Conservation (phyloP, 1,140 invertebrate genomes). For the Leptonema lineaticorne region DNA sequence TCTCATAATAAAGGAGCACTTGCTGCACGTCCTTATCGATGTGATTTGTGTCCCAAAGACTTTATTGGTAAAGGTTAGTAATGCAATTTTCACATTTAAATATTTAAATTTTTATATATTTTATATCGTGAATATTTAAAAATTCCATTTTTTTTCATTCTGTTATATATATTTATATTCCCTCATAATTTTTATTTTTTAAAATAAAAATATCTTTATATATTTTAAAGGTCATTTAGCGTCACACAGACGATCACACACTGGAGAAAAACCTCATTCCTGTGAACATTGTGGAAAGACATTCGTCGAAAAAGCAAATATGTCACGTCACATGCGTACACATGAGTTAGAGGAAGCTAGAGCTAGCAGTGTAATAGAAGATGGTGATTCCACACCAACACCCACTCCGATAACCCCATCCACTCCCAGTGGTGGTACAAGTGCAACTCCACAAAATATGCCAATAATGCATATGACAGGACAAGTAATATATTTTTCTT, state of each 20-base stretch:
- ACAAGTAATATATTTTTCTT: conserved; percentile 28
- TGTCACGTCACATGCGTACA: conserved; percentile 59
- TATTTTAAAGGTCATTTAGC: conserved; percentile 69
- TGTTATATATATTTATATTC: neutral
- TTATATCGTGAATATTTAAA: conserved; percentile 3
- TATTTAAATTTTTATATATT: neutral
- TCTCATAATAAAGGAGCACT: conserved; percentile 82
- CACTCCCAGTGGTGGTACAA: neutral
- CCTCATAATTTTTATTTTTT: neutral
- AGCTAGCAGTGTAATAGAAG: neutral
- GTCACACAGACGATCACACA: conserved; percentile 86
- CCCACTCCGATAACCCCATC: conserved; percentile 4
- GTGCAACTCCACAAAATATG: conserved; percentile 24
- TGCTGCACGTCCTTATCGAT: conserved; percentile 88
- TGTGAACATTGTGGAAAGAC: conserved; percentile 76
- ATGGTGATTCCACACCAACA: neutral
- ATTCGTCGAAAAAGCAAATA: conserved; percentile 76
- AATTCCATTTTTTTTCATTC: too few species aligned
- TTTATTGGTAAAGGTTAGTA: conserved; percentile 89
- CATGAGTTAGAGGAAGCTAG: conserved; percentile 28
- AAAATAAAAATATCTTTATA: too few species aligned
- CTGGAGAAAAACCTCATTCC: conserved; percentile 76
- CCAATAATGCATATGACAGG: conserved; percentile 39
- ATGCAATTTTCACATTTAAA: neutral
- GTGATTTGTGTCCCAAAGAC: conserved; percentile 94